A percentile compares a stretch with the other conserved stretches of the same genome.
These are phyloP conservation scores for Zaprionus obscuricornis DNA, from an alignment of 2,888 invertebrate genomes.

Conservation along the genomic window DNA sequence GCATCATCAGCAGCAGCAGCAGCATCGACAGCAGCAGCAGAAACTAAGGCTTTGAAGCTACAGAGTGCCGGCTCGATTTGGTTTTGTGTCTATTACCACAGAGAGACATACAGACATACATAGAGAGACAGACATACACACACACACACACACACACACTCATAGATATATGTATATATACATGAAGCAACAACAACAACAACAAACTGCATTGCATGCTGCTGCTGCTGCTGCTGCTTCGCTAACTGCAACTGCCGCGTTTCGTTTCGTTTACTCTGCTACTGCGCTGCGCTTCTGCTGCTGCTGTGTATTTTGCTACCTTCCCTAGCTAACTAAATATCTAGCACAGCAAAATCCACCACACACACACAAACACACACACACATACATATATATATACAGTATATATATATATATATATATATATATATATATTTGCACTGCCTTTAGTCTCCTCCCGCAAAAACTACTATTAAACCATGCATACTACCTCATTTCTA, in stretches of 20 bases:
- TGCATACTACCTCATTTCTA: too few relatives aligned
- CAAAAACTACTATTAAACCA: too few relatives aligned
- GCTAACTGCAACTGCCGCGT: constrained; percentile 10
- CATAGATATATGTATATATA: constrained; percentile 3
- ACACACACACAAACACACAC: too few relatives aligned
- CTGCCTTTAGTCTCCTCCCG: neutral
- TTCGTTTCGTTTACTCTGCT: constrained; percentile 17
- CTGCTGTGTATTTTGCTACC: constrained; percentile 6
- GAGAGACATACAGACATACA: constrained; percentile 20
- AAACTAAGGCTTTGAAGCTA: constrained; percentile 39
- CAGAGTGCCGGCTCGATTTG: constrained; percentile 48
- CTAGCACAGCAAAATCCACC: too few relatives aligned
- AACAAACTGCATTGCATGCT: constrained; percentile 7
- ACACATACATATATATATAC: too few relatives aligned
- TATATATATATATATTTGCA: too few relatives aligned
- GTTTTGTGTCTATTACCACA: constrained; percentile 66
- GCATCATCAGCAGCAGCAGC: constrained; percentile 12
- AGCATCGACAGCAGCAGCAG: constrained; percentile 1
- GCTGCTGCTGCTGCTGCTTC: constrained; percentile 12
- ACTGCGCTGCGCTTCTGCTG: neutral
- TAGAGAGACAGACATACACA: constrained; percentile 11
- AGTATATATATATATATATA: too few relatives aligned
- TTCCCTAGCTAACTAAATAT: too few relatives aligned
- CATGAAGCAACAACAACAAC: constrained; percentile 22
- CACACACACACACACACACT: neutral